These are phyloP conservation scores for Papilio gigon DNA, from an alignment of 2,888 invertebrate genomes.

Conservation along the genomic window DNA sequence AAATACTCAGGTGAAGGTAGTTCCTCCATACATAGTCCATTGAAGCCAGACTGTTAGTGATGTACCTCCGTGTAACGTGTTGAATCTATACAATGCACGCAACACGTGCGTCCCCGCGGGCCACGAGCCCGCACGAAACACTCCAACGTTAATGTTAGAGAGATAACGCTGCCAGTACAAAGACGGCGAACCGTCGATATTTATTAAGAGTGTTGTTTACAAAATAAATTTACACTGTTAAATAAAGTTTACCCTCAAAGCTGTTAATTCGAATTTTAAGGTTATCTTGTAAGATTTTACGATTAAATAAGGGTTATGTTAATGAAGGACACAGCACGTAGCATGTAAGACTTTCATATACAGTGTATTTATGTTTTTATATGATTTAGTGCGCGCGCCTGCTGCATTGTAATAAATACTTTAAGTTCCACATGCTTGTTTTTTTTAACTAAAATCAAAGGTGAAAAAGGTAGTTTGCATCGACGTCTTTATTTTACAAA, in stretches of 20 bases:
- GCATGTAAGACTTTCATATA: background rate
- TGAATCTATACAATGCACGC: too few relatives aligned
- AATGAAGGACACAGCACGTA: background rate
- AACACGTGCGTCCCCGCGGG: too few relatives aligned
- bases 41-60: too few relatives aligned
- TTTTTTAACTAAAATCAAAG: background rate
- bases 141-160: too few relatives aligned
- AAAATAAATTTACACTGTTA: background rate
- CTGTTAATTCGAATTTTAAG: constrained; percentile 25
- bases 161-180: too few relatives aligned
- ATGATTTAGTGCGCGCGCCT: constrained; percentile 41
- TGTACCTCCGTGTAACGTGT: too few relatives aligned
- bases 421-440: background rate
- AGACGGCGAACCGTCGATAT: background rate
- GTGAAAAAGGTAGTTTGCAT: background rate
- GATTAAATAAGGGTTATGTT: constrained; percentile 1
- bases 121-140: too few relatives aligned
- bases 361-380: constrained; percentile 46
- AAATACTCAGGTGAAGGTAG: background rate
- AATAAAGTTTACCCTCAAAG: constrained; percentile 6
- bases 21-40: too few relatives aligned
- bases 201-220: background rate
- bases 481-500: constrained; percentile 14
- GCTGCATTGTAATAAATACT: constrained; percentile 15
- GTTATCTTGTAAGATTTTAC: background rate